phyloP scores from a whole-genome alignment of 2,888 invertebrate genomes.

The Troides aeacus region DNA sequence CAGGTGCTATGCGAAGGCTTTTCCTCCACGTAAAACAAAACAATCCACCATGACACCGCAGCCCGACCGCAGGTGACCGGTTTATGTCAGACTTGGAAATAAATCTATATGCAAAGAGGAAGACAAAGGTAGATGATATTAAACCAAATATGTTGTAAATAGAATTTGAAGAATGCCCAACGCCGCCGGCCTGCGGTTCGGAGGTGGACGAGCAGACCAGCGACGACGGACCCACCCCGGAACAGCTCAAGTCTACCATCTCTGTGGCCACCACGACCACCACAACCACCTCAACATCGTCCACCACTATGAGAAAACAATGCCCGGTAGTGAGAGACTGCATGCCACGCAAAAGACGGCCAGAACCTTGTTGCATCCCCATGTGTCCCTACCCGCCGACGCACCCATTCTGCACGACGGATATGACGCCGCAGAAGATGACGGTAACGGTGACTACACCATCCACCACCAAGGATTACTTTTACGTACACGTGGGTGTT shows the following conservation, averaged over 20 bases:
- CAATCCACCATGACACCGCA: too few species aligned
- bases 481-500: conserved; percentile 54
- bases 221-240: background rate
- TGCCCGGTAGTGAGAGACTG: conserved; percentile 30
- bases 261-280: conserved; percentile 33
- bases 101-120: too few species aligned
- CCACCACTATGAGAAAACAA: background rate
- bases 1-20: too few species aligned
- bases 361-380: conserved; percentile 31
- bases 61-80: too few species aligned
- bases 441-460: background rate
- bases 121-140: background rate
- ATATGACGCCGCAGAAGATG: background rate
- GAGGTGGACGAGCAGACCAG: conserved; percentile 31
- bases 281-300: conserved; percentile 25
- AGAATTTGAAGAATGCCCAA: conserved; percentile 41
- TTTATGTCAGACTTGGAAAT: too few species aligned
- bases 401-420: conserved; percentile 4
- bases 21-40: too few species aligned
- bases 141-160: background rate
- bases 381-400: conserved; percentile 30
- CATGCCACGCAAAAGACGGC: conserved; percentile 7
- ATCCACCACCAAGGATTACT: conserved; percentile 36
- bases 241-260: conserved; percentile 7
- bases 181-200: conserved; percentile 43